phyloP scores from a whole-genome alignment of 2,113 vertebrate species.

The Poeciliopsis turrubarensis region DNA sequence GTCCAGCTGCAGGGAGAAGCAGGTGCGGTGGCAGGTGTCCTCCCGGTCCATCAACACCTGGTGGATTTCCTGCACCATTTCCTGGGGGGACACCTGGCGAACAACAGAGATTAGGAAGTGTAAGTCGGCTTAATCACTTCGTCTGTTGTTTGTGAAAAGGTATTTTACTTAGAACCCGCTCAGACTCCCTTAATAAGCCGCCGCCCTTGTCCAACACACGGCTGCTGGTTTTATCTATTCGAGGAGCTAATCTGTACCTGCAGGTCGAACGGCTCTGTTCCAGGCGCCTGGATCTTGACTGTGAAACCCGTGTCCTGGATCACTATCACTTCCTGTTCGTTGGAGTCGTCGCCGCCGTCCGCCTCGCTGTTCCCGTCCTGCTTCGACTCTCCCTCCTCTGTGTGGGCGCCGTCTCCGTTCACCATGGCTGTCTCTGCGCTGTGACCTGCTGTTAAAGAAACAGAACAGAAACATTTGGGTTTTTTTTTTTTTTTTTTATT shows the following conservation, averaged over 20 bases:
- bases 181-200: neutral
- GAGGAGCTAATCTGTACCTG: slow-evolving; percentile 81
- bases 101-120: neutral
- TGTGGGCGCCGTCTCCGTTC: slow-evolving; percentile 86
- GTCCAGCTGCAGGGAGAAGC: slow-evolving; percentile 96
- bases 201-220: neutral
- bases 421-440: slow-evolving; percentile 84
- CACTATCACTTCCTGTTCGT: slow-evolving; percentile 97
- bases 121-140: neutral
- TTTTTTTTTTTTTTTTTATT: no score
- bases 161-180: neutral
- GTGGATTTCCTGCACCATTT: slow-evolving; percentile 99
- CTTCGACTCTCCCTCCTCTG: slow-evolving; percentile 78
- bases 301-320: slow-evolving; percentile 99
- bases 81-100: slow-evolving; percentile 94
- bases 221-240: neutral
- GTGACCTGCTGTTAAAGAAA: slow-evolving; percentile 75
- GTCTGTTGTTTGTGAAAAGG: neutral
- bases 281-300: slow-evolving; percentile 94
- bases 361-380: slow-evolving; percentile 84
- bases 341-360: slow-evolving; percentile 85
- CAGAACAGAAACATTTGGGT: neutral
- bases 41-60: slow-evolving; percentile 98
- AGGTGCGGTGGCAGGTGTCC: slow-evolving; percentile 97
- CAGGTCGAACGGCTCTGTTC: slow-evolving; percentile 92